Conservation (phyloP, 2,113 vertebrate species). For the Corydoras maculifer region DNA sequence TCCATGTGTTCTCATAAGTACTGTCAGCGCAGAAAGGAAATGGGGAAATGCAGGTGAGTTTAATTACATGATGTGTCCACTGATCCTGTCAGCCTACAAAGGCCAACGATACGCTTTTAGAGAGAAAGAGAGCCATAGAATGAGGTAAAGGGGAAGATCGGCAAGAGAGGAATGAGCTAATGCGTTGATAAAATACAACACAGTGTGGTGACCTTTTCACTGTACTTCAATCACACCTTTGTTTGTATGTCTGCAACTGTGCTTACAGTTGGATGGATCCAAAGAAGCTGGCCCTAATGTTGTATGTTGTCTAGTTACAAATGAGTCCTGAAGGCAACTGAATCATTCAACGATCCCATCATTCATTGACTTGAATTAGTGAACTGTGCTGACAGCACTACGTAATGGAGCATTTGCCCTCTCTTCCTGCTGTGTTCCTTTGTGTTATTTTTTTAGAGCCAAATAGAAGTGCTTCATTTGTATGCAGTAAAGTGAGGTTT, state of each 20-base stretch:
- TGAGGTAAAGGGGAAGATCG: not conserved
- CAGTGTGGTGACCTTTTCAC: constrained; percentile 6
- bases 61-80: constrained; percentile 33
- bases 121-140: constrained; percentile 3
- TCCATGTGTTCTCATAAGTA: not conserved
- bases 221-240: not conserved
- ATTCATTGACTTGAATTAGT: constrained; percentile 19
- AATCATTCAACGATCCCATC: constrained; percentile 24
- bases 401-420: not conserved
- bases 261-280: not conserved
- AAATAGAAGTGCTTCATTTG: constrained; percentile 39
- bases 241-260: not conserved
- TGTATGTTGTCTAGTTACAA: not conserved
- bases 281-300: not conserved
- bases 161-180: constrained; percentile 11
- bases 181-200: constrained; percentile 9
- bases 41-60: constrained; percentile 22
- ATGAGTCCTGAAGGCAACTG: constrained; percentile 27
- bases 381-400: not conserved
- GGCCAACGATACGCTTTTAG: constrained; percentile 12
- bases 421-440: too few relatives aligned
- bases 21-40: not conserved
- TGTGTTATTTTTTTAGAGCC: constrained; percentile 9
- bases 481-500: constrained; percentile 39
- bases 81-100: constrained; percentile 6